phyloP scores from a whole-genome alignment of 2,113 vertebrate genomes.

The Platichthys flesus region DNA sequence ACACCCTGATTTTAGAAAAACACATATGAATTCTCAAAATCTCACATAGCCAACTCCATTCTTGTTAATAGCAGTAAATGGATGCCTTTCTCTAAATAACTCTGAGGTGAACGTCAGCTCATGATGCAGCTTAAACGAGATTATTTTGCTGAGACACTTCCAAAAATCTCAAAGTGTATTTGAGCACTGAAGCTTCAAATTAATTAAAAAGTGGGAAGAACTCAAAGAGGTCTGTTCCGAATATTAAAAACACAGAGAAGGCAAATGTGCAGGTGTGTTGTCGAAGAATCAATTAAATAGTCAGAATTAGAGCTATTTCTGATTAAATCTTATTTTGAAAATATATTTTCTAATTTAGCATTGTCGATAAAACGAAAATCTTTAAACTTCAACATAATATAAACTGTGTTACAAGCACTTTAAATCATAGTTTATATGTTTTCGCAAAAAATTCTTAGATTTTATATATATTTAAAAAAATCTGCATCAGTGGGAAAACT shows the following conservation, averaged over 20 bases:
- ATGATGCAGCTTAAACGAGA: neutral
- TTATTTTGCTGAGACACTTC: neutral
- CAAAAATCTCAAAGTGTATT: neutral
- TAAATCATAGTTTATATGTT: too few species aligned
- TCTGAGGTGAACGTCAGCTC: neutral
- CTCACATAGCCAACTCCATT: neutral
- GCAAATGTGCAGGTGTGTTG: too few species aligned
- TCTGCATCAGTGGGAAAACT: neutral
- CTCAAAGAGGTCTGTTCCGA: neutral
- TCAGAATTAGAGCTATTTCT: too few species aligned
- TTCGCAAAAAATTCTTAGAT: neutral
- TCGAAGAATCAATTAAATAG: too few species aligned
- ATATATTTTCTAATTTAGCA: too few species aligned
- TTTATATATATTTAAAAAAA: neutral
- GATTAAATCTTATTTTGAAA: too few species aligned
- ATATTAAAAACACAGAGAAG: neutral
- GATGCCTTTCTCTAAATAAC: neutral
- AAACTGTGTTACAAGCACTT: neutral
- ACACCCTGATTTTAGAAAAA: too few species aligned
- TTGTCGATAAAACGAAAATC: too few species aligned
- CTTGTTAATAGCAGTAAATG: neutral
- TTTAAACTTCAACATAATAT: neutral
- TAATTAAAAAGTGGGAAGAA: neutral
- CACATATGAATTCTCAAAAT: too few species aligned
- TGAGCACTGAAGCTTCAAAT: neutral